Evolutionary conservation across 2,888 invertebrate genomes (phyloP).

Genomic region (Ptycholaimellus sp.): DNA sequence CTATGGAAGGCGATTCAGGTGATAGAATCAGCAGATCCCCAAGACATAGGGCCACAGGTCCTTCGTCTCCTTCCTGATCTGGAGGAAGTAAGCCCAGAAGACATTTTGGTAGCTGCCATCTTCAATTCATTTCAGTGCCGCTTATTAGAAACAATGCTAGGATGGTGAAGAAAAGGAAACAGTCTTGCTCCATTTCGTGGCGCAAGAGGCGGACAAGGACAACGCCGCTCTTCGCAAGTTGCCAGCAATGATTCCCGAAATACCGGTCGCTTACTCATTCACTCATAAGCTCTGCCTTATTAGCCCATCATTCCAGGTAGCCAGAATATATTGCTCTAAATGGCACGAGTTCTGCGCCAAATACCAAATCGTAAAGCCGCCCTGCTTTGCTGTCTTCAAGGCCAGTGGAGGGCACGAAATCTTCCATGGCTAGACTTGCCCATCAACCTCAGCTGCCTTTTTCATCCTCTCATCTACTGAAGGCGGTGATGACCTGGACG

Average conservation of each 20-base stretch:
- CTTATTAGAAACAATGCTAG: background rate
- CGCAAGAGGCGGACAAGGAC: slow-evolving; percentile 25
- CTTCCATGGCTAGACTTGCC: slow-evolving; percentile 36
- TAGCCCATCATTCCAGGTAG: slow-evolving; percentile 21
- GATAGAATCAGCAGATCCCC: slow-evolving; percentile 27
- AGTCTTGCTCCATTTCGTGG: slow-evolving; percentile 35
- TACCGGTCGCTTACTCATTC: too few relatives aligned
- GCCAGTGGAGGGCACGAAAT: slow-evolving; percentile 49
- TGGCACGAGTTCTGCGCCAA: slow-evolving; percentile 24
- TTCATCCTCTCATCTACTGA: too few relatives aligned
- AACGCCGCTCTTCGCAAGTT: background rate
- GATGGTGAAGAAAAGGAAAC: slow-evolving; percentile 10
- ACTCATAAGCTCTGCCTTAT: too few relatives aligned
- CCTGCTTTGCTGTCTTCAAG: slow-evolving; percentile 50
- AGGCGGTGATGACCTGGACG: too few relatives aligned
- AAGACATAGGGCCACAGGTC: slow-evolving; percentile 38
- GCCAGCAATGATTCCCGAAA: slow-evolving; percentile 12
- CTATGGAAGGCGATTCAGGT: slow-evolving; percentile 15
- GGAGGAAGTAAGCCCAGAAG: slow-evolving; percentile 34
- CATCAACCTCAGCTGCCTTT: too few relatives aligned
- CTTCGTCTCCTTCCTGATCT: slow-evolving; percentile 40
- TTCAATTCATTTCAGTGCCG: background rate
- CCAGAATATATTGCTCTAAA: slow-evolving; percentile 28
- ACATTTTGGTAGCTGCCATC: too few relatives aligned
- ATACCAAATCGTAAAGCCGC: slow-evolving; percentile 22